phyloP scores from a whole-genome alignment of 2,113 vertebrate species.

The Isichthys henryi region DNA sequence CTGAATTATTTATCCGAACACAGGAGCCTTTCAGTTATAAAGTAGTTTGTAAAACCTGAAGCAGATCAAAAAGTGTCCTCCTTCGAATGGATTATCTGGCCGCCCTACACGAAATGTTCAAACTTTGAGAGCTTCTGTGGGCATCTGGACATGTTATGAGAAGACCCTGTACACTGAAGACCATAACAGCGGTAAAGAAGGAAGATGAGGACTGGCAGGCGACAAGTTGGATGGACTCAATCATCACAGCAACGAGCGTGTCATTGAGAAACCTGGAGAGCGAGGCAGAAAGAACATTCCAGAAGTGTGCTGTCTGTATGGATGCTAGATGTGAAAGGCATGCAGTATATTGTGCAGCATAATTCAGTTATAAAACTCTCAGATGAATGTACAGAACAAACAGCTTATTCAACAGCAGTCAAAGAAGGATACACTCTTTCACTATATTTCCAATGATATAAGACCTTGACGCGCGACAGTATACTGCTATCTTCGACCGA shows the following conservation, averaged over 20 bases:
- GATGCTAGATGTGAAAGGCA: neutral
- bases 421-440: neutral
- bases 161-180: neutral
- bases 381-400: neutral
- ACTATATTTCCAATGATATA: neutral
- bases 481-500: neutral
- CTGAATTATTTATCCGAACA: neutral
- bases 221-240: neutral
- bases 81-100: neutral
- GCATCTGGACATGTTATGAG: neutral
- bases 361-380: neutral
- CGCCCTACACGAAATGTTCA: neutral
- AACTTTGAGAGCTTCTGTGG: neutral
- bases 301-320: neutral
- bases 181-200: neutral
- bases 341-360: neutral
- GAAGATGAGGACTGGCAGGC: neutral
- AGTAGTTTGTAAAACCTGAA: neutral
- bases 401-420: neutral
- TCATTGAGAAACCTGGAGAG: neutral
- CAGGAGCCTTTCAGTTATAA: neutral
- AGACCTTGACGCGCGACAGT: neutral
- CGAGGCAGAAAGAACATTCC: neutral
- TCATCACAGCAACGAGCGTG: neutral
- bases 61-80: neutral